Conservation (phyloP, 2,113 vertebrate species). For the Crotalus horridus region DNA sequence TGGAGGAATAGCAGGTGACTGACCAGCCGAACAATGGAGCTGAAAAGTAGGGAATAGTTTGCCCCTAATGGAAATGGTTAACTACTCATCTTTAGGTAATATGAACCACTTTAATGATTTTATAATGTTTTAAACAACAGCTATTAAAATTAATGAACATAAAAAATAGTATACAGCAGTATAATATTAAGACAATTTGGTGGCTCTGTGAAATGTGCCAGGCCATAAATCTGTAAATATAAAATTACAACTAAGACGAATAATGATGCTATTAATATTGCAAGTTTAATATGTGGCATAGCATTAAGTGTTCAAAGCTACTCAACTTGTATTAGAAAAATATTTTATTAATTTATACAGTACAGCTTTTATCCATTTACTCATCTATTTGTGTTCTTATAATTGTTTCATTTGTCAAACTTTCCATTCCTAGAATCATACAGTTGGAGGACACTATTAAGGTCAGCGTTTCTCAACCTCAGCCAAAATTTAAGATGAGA, state of each 20-base stretch:
- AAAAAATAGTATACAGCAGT: background rate
- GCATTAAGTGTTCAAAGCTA: background rate
- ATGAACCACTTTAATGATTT: background rate
- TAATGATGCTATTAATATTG: background rate
- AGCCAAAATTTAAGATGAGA: background rate
- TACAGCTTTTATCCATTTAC: background rate
- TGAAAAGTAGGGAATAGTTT: background rate
- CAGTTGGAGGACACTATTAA: background rate
- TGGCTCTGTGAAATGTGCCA: background rate
- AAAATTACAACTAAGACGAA: background rate
- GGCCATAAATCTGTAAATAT: background rate
- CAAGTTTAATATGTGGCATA: background rate
- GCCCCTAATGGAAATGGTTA: background rate
- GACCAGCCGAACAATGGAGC: background rate
- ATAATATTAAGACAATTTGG: background rate
- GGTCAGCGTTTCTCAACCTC: background rate
- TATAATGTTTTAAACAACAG: background rate
- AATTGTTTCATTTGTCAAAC: background rate
- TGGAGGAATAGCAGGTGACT: background rate
- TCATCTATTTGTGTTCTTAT: background rate
- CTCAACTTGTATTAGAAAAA: background rate
- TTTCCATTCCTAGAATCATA: background rate
- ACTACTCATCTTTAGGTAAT: background rate
- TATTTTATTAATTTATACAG: background rate
- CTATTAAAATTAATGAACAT: background rate